Base-by-base conservation (phyloP, 2,113 vertebrate species). In the Brienomyrus brachyistius region DNA sequence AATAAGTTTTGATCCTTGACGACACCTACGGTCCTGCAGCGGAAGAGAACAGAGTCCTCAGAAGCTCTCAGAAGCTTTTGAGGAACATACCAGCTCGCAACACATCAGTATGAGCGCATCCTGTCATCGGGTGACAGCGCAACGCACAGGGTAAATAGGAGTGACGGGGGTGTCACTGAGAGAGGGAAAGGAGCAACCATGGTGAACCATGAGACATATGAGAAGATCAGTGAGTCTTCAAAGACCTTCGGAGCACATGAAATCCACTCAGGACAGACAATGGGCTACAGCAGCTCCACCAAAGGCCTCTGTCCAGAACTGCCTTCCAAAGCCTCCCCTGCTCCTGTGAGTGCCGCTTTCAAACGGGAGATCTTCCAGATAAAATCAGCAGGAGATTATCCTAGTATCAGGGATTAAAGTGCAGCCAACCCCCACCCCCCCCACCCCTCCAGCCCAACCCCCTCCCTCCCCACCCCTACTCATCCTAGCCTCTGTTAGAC, bases 381-480 rank as follows among this genome's bases (percentile, higher is more conserved):
- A 92, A 94, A 93, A 93, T 94, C 94, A 93, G 87, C 91, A 92
- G 80, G 91, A 93, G 94, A 95, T 94, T 94, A 80, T 88, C 35
- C 66, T 91, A 52, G 82, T 94, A 93, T 91, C 93, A 93, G 59
- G 95, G 93, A 96, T 96, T 94, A 95, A 70, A 91, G 92, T 91
- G 90, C 94, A 92, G 90, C 94, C 94, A 92, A 90, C 94, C 94
- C 93, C 91, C 92, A 94, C 47, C 91, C 92, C 89, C 11, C 5
- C 50, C 50, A 1, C 7, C 8, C 66, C 4, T 17, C 7, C 48
- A 11, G 93, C 91, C 92, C 31, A 31, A 31, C 31, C 51, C 51
- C 51, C 10, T 0, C 11, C 11, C 52, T 3, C 59, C 2, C 59
- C 23, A 1, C 86, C 66, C 88, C 91, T 91, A 92, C 93, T 94